Evolutionary conservation across 2,888 invertebrate species (phyloP), one percentile per base, ranked within the genome.

Genomic region (Latheticus oryzae): DNA sequence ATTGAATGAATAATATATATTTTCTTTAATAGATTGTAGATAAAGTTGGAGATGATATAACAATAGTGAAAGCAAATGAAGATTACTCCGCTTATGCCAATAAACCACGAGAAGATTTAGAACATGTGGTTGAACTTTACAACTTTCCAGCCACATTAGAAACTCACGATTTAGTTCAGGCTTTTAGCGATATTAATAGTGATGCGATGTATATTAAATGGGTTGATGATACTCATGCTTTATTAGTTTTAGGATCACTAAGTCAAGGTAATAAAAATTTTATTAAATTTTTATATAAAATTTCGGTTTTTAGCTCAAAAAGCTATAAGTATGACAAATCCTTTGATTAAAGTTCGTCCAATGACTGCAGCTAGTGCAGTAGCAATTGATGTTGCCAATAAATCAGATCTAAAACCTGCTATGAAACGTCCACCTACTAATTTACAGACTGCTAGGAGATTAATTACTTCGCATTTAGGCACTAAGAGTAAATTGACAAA

Each of bases 201-300:
- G 76, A 78, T 54, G 69, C 75, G 1, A 77, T 77, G 74, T 78
- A 78, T 56, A 67, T 78, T 35, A 76, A 77, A 65, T 78, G 78
- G 78, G 74, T 78, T 12, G 76, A 77, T 64, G 76, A 78, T 52
- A 78, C 78, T n/a, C 77, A 77, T 59, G 78, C 77, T 9, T 66
- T 78, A 28, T 65, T 78, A 40, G 76, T 78, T 28, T 66, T 78
- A 45, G 77, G 77, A 9, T 73, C 78, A 33, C 67, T 70, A 2
- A 70, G 68, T 45, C 77, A 78, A 75, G 78, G 78, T 78, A 68
- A 2, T 33, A 1, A 35, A 23, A 33, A 24, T 23, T 4, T 21
- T 7, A 8, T 21, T n/a, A 42, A 16, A 38, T 28, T 30, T 17
- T 13, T 13, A 51, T 43, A 43, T 5, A 35, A 32, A 30, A 11